phyloP scores from a whole-genome alignment of 1,140 invertebrate genomes.

The Orchesella cincta region DNA sequence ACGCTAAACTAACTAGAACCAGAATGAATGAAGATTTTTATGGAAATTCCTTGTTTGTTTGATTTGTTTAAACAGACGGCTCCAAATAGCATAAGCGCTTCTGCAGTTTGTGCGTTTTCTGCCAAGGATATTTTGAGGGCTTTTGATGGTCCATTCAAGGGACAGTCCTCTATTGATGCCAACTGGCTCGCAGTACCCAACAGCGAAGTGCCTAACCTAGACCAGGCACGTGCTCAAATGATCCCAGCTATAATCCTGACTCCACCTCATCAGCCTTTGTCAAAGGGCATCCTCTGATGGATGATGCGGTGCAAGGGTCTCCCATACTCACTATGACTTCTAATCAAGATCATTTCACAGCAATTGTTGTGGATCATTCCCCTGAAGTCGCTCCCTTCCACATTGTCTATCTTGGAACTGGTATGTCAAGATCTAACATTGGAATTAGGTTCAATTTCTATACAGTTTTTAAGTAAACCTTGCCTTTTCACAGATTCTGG shows the following conservation, averaged over 20 bases:
- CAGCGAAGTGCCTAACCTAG: conserved; percentile 72
- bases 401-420: conserved; percentile 88
- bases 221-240: conserved; percentile 85
- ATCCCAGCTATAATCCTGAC: conserved; percentile 82
- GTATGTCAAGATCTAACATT: neutral
- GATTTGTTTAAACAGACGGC: too few species aligned
- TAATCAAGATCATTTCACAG: conserved; percentile 50
- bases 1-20: too few species aligned
- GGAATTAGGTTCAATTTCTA: neutral
- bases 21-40: too few species aligned
- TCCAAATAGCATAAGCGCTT: conserved; percentile 90
- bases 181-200: conserved; percentile 85
- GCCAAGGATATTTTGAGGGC: conserved; percentile 82
- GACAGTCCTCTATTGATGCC: conserved; percentile 83
- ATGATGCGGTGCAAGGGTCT: conserved; percentile 67
- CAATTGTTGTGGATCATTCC: conserved; percentile 86
- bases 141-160: conserved; percentile 91
- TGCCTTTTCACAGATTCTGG: conserved; percentile 62
- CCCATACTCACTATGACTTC: conserved; percentile 35
- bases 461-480: neutral
- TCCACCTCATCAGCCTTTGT: conserved; percentile 84
- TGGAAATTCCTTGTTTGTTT: too few species aligned
- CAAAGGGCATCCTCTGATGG: conserved; percentile 93
- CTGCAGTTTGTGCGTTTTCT: conserved; percentile 94
- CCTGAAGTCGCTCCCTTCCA: conserved; percentile 83